Evolutionary conservation across 2,113 vertebrate species (phyloP).

Genomic region (Crotalus viridis): DNA sequence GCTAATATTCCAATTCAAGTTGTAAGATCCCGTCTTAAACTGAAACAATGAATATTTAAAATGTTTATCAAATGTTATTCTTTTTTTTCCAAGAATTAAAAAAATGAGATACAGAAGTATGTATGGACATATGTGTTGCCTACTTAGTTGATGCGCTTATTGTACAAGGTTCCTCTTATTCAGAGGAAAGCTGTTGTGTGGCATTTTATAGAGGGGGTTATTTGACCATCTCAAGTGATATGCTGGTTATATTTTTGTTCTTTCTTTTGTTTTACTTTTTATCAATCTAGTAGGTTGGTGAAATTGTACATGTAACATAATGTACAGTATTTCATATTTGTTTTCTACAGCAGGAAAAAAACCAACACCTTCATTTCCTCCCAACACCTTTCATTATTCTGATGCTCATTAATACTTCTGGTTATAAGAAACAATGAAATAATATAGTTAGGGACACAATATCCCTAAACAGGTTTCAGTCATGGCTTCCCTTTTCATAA

Average conservation of each 20-base stretch:
- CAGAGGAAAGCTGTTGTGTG: neutral
- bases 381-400: neutral
- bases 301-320: constrained; percentile 5
- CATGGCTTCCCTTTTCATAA: neutral
- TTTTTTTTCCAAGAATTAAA: constrained; percentile 59
- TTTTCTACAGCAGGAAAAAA: neutral
- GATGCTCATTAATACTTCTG: neutral
- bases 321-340: neutral
- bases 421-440: neutral
- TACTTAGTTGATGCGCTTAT: constrained; percentile 47
- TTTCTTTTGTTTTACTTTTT: constrained; percentile 28
- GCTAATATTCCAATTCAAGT: constrained; percentile 47
- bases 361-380: neutral
- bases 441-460: neutral
- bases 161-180: constrained; percentile 30
- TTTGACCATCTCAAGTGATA: neutral
- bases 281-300: neutral
- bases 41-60: constrained; percentile 54
- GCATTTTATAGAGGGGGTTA: neutral
- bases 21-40: constrained; percentile 59
- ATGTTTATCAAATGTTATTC: constrained; percentile 56
- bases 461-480: neutral
- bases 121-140: constrained; percentile 47
- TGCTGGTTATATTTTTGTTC: neutral
- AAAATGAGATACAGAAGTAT: neutral